A percentile compares a stretch with the other conserved stretches of the same genome.
Conservation (phyloP, 2,797 vertebrate genomes). For the Eulemur coronatus region DNA sequence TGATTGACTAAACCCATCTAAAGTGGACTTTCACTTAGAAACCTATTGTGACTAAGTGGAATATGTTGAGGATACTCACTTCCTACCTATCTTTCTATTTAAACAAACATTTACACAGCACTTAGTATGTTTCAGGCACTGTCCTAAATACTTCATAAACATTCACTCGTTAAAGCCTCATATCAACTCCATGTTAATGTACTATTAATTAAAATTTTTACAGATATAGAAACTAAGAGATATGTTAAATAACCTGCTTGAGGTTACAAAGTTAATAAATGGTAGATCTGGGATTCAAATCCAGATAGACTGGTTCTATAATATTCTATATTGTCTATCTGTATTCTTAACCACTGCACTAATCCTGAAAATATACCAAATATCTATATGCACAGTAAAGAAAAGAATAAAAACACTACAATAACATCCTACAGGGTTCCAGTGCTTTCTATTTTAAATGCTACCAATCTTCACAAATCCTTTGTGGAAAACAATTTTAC, state of each 20-base stretch:
- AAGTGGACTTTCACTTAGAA: not conserved
- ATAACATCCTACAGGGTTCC: not conserved
- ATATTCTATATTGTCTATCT: not conserved
- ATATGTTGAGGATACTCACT: not conserved
- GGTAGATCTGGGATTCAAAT: not conserved
- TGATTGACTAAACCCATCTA: not conserved
- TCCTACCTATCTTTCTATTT: not conserved
- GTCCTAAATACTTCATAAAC: not conserved
- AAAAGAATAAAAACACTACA: not conserved
- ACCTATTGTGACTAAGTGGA: not conserved
- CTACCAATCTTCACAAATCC: slow-evolving; percentile 4
- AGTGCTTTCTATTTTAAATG: slow-evolving; percentile 50
- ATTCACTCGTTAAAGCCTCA: not conserved
- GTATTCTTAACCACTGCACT: not conserved
- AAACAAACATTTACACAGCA: not conserved
- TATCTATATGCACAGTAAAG: not conserved
- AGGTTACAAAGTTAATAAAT: not conserved
- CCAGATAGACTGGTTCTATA: not conserved
- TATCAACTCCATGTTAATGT: not conserved
- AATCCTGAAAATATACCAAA: slow-evolving; percentile 14
- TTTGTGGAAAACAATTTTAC: slow-evolving; percentile 10
- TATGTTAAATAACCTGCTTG: not conserved
- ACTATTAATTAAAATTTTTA: not conserved
- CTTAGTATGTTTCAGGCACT: not conserved
- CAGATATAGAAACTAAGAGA: not conserved